phyloP scores from a whole-genome alignment of 2,888 invertebrate genomes.

The Linnaemya vulpina region DNA sequence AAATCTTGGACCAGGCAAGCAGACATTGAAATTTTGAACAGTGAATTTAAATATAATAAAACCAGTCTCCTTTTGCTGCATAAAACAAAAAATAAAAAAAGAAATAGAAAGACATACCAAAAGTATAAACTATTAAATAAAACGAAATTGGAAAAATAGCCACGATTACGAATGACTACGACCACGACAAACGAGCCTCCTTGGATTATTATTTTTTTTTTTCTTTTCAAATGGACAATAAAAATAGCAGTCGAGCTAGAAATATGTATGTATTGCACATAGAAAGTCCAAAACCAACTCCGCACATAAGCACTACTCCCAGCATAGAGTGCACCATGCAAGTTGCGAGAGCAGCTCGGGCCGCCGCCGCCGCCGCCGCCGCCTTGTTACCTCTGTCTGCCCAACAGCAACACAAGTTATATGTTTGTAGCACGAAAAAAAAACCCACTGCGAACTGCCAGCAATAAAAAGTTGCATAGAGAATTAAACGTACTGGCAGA shows the following conservation, averaged over 20 bases:
- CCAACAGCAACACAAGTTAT: slow-evolving; percentile 35
- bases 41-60: slow-evolving; percentile 62
- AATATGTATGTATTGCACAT: slow-evolving; percentile 1
- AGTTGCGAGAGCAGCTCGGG: slow-evolving; percentile 24
- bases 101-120: slow-evolving; percentile 48
- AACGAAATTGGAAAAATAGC: slow-evolving; percentile 36
- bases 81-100: slow-evolving; percentile 8
- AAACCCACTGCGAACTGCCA: slow-evolving; percentile 21
- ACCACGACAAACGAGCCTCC: slow-evolving; percentile 63
- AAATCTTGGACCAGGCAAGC: slow-evolving; percentile 69
- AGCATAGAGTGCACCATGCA: slow-evolving; percentile 9
- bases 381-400: slow-evolving; percentile 36
- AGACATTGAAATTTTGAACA: slow-evolving; percentile 66
- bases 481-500: slow-evolving; percentile 20
- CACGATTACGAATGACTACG: slow-evolving; percentile 60
- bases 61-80: slow-evolving; percentile 58
- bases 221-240: background rate
- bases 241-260: slow-evolving; percentile 6
- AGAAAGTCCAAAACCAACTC: slow-evolving; percentile 43
- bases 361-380: slow-evolving; percentile 16
- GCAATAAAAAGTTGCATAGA: slow-evolving; percentile 39
- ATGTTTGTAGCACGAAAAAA: slow-evolving; percentile 29
- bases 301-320: slow-evolving; percentile 1
- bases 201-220: slow-evolving; percentile 39
- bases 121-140: slow-evolving; percentile 36